Conservation (phyloP, 2,113 vertebrate genomes). For the Myrmecobius fasciatus region DNA sequence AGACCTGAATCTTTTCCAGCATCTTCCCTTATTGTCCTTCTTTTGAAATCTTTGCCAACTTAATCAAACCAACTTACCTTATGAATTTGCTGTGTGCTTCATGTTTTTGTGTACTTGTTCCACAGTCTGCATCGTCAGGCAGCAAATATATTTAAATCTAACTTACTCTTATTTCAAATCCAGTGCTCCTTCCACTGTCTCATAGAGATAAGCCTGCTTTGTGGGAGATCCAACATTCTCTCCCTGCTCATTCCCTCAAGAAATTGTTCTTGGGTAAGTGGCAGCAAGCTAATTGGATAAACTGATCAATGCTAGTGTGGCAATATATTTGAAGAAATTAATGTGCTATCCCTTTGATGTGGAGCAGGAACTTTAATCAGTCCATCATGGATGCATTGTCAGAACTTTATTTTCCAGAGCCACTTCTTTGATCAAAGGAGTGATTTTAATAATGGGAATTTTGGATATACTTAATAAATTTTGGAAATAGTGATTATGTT, state of each 20-base stretch:
- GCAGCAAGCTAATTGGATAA: not conserved
- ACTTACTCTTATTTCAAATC: not conserved
- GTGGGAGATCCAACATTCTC: not conserved
- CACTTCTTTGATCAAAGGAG: not conserved
- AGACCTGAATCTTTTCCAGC: not conserved
- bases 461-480: not conserved
- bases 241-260: not conserved
- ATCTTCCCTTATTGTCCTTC: not conserved
- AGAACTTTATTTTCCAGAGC: not conserved
- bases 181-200: not conserved
- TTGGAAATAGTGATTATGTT: not conserved
- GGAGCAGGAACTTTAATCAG: too few relatives aligned
- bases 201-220: not conserved
- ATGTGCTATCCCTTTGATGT: not conserved
- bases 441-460: not conserved
- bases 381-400: too few relatives aligned
- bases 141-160: not conserved
- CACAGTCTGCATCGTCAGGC: not conserved
- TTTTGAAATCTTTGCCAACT: not conserved
- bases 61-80: not conserved
- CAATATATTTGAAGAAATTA: not conserved
- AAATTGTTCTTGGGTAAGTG: not conserved
- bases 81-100: not conserved
- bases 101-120: not conserved
- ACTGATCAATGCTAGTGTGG: not conserved